phyloP scores from a whole-genome alignment of 2,113 vertebrate genomes.

The Seriola dumerili region DNA sequence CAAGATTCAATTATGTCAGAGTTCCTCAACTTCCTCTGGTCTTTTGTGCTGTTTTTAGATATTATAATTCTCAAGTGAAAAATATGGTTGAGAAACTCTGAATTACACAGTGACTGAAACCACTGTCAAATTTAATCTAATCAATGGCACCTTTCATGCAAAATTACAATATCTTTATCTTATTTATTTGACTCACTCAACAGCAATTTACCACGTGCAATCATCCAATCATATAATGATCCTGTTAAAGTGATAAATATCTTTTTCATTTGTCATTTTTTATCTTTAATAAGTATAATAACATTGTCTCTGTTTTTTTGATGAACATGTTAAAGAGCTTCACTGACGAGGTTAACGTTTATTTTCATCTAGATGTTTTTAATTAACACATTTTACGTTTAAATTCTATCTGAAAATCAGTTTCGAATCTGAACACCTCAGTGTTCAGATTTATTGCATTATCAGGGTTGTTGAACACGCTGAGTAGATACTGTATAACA shows the following conservation, averaged over 20 bases:
- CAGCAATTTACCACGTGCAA: background rate
- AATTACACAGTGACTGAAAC: background rate
- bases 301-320: no score
- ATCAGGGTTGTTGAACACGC: background rate
- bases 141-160: background rate
- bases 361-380: background rate
- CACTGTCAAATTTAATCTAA: background rate
- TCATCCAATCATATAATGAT: background rate
- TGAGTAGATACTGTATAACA: no score
- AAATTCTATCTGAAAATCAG: background rate
- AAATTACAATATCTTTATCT: background rate
- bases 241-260: constrained; percentile 9
- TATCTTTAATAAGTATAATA: background rate
- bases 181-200: background rate
- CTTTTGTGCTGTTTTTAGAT: background rate
- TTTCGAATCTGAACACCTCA: background rate
- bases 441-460: background rate
- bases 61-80: background rate
- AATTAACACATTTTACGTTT: background rate
- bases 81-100: constrained; percentile 32
- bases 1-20: background rate
- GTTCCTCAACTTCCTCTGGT: constrained; percentile 5
- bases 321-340: no score
- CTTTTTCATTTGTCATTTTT: no score
- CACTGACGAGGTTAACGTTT: background rate